Base-by-base conservation (phyloP, 2,888 invertebrate genomes). In the Drepana falcataria region DNA sequence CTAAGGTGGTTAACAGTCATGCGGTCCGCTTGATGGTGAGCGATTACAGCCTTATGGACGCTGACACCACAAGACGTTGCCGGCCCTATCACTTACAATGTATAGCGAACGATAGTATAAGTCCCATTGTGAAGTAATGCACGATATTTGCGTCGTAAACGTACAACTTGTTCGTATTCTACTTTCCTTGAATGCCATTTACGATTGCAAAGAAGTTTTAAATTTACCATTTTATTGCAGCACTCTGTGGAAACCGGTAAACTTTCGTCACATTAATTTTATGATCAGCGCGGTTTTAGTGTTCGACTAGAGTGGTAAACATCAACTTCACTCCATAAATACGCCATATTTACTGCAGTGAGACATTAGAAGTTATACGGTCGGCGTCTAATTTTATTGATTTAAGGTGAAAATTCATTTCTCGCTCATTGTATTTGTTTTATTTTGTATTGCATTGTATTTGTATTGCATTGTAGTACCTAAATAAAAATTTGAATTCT, bases 41-140 rank as follows among this genome's bases (percentile, higher is more conserved):
- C n/a, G n/a, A n/a, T n/a, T n/a, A n/a, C n/a, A n/a, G n/a, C n/a
- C n/a, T n/a, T n/a, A n/a, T n/a, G n/a, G n/a, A n/a, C n/a, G n/a
- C n/a, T n/a, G n/a, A n/a, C n/a, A n/a, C n/a, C n/a, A n/a, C n/a
- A n/a, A n/a, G n/a, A n/a, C n/a, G n/a, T n/a, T n/a, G n/a, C n/a
- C n/a, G n/a, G n/a, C n/a, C n/a, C 9, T 44, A 44, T 9, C 2
- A 44, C 44, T 44, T 44, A 44, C 44, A 44, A 44, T 44, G 6
- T 6, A 44, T 3, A 7, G 44, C 9, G 7, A 6, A 9, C 44
- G 9, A 7, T 6, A 41, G 21, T 7, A 49, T 37, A 9, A 7
- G 33, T 41, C 51, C 41, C 51, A 51, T 58, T 49, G 37, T 55
- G 47, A 34, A 51, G 21, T 57, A 55, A 48, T 51, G 48, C 55